These are phyloP conservation scores for Cyclophora punctaria DNA, from an alignment of 2,888 invertebrate species.

Conservation along the genomic window DNA sequence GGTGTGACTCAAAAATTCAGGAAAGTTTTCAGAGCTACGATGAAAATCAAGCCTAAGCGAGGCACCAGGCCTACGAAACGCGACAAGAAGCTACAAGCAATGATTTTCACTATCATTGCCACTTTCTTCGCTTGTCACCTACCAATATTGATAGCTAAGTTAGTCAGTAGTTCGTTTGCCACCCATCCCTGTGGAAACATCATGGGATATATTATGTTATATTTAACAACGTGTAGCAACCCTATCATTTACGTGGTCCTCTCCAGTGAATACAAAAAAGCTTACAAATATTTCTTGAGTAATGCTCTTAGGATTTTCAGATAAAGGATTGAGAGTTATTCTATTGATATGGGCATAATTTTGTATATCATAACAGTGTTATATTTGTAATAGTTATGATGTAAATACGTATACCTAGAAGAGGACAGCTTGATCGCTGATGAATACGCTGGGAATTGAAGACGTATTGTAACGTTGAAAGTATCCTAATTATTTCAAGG, in stretches of 20 bases:
- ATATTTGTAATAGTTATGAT: no score
- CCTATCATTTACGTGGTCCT: conserved; percentile 16
- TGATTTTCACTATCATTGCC: conserved; percentile 12
- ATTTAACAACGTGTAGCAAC: conserved; percentile 8
- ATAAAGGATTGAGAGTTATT: no score
- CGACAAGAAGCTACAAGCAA: conserved; percentile 12
- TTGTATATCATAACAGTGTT: no score
- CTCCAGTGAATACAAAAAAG: conserved; percentile 16
- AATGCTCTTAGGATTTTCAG: not conserved
- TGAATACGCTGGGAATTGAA: no score
- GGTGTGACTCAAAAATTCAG: conserved; percentile 1
- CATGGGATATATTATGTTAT: conserved; percentile 7
- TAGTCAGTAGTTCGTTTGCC: not conserved
- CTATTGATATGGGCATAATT: no score
- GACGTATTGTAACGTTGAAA: no score
- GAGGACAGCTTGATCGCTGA: no score
- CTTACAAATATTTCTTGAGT: conserved; percentile 9
- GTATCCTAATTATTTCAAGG: no score
- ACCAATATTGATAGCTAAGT: conserved; percentile 8
- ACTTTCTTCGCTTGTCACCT: conserved; percentile 12
- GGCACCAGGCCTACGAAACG: conserved; percentile 6
- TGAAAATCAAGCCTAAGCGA: not conserved
- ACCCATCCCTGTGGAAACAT: conserved; percentile 5
- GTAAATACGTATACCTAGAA: no score
- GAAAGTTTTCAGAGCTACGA: conserved; percentile 2